Evolutionary conservation across 1,140 invertebrate species (phyloP).

Genomic region (Hestina assimilis): DNA sequence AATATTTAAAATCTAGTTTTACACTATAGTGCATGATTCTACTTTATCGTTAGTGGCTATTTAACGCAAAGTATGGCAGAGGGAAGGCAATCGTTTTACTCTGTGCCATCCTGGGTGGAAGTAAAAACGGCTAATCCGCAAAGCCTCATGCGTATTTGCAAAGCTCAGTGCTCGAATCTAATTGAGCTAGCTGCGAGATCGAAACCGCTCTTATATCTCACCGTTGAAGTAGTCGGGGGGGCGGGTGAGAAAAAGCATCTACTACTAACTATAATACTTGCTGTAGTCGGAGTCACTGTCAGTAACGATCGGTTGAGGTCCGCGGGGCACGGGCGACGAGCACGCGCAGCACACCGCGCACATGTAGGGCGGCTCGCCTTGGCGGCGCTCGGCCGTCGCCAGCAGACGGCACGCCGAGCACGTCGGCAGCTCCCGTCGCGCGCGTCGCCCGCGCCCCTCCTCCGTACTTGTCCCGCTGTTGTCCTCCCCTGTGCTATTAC

Average conservation of each 20-base stretch:
- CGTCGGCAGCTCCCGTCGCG: constrained; percentile 48
- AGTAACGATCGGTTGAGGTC: constrained; percentile 28
- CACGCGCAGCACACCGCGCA: constrained; percentile 37
- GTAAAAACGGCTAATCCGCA: constrained; percentile 10
- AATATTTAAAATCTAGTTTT: background rate
- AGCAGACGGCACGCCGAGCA: constrained; percentile 52
- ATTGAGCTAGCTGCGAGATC: constrained; percentile 11
- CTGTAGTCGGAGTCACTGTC: constrained; percentile 73
- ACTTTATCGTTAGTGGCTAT: background rate
- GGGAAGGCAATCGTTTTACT: background rate
- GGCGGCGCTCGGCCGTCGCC: constrained; percentile 28
- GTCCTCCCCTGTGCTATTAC: constrained; percentile 51
- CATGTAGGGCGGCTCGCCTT: constrained; percentile 31
- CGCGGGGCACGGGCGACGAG: constrained; percentile 26
- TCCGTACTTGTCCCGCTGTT: constrained; percentile 49
- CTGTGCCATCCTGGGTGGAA: background rate
- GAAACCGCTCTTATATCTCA: constrained; percentile 29
- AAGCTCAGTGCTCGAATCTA: constrained; percentile 15
- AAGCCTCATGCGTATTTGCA: constrained; percentile 29
- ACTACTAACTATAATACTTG: constrained; percentile 78
- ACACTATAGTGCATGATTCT: background rate
- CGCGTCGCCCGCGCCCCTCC: constrained; percentile 45
- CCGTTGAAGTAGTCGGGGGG: constrained; percentile 41
- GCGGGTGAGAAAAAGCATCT: constrained; percentile 66
- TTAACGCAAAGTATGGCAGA: background rate